Conservation (phyloP, 2,888 invertebrate genomes). For the Euzetes globulus region DNA sequence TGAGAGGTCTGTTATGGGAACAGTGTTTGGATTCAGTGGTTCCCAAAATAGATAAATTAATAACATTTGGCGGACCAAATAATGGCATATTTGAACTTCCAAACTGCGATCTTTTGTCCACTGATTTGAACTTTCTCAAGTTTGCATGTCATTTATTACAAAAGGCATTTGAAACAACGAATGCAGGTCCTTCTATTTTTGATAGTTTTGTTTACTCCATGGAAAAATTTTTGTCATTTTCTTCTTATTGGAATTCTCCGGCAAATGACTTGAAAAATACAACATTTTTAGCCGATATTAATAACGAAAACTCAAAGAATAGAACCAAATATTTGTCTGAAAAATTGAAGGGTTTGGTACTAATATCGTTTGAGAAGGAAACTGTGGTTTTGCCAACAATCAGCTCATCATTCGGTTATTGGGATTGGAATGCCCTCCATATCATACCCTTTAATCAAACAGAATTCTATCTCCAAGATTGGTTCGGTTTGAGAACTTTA, state of each 20-base stretch:
- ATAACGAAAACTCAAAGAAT: background rate
- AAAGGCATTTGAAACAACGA: background rate
- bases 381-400: background rate
- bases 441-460: background rate
- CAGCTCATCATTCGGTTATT: background rate
- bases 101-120: background rate
- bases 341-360: background rate
- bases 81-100: constrained; percentile 3
- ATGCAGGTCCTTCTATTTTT: background rate
- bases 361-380: background rate
- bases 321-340: background rate
- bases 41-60: constrained; percentile 14
- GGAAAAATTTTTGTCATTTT: background rate
- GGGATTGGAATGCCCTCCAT: background rate
- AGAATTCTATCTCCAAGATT: background rate
- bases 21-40: background rate
- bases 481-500: constrained; percentile 11
- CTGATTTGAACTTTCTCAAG: background rate
- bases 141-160: background rate
- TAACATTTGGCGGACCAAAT: constrained; percentile 15
- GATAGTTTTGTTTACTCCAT: background rate
- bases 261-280: background rate
- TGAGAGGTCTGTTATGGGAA: background rate
- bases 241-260: constrained; percentile 19
- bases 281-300: background rate